Base-by-base conservation (phyloP, 2,888 invertebrate genomes). In the Perdita meconis region DNA sequence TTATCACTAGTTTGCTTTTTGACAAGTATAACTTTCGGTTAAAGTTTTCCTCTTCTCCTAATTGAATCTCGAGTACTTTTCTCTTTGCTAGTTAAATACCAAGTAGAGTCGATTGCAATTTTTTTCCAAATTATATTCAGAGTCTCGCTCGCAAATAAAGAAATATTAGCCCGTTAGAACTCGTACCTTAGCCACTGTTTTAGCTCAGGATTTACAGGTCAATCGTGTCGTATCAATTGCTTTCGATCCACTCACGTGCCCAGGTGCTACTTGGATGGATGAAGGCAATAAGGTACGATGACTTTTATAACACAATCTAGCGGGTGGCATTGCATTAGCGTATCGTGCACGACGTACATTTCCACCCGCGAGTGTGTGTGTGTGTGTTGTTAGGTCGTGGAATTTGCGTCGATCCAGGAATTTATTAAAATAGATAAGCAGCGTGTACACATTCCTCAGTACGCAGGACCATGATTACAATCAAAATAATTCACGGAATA, bases 141-240 rank as follows among this genome's bases (percentile, higher is more conserved):
- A n/a, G n/a, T n/a, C n/a, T n/a, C n/a, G n/a, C n/a, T n/a, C n/a
- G n/a, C n/a, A n/a, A 5, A 64, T 16, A 12, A 12, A 8, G 6
- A 12, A 12, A 24, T 12, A 44, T 12, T 5, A 12, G 2, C 8
- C 2, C 16, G 1, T 13, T 44, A 60, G 30, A 26, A 2, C 16
- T 10, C 16, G 1, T 56, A n/a, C 5, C n/a, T 12, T 64, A 40
- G 38, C 40, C 42, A 13, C 19, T 19, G 8, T 42, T 16, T 36
- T 66, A 47, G 44, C 5, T 47, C 16, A 66, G 65, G 56, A 56
- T 66, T 56, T 56, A 47, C 34, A 66, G 47, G 24, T 6, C 22
- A 30, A n/a, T 22, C 8, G 6, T 56, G 34, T 30, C 24, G 36
- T 47, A 8, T 36, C 1, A 4, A 36, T 24, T 30, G 16, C 10